Conservation (phyloP, 2,113 vertebrate species). For the Camelus dromedarius region DNA sequence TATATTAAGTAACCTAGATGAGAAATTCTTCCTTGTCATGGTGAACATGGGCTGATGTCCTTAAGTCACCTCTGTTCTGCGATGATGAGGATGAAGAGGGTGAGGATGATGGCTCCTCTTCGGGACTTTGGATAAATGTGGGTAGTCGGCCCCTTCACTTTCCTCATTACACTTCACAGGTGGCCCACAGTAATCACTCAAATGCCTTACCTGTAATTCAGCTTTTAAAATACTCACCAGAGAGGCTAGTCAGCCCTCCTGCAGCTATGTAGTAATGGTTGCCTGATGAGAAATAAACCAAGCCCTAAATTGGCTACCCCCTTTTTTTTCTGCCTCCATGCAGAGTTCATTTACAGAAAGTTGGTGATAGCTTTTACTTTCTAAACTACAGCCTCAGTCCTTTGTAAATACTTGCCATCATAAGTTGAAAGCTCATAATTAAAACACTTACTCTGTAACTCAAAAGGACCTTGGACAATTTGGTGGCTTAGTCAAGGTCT, state of each 20-base stretch:
- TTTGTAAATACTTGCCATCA: neutral
- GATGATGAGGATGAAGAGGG: no score
- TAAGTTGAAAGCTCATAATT: neutral
- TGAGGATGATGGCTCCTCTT: neutral
- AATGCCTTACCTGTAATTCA: neutral
- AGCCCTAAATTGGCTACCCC: neutral
- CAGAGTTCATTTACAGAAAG: neutral
- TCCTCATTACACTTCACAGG: neutral
- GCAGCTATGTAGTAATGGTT: neutral
- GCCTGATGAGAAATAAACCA: neutral
- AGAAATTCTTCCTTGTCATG: neutral
- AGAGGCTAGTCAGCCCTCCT: neutral
- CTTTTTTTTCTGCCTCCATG: neutral
- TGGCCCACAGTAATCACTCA: neutral
- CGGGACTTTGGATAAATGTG: neutral
- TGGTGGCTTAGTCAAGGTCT: neutral
- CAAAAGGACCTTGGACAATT: slow-evolving; percentile 17
- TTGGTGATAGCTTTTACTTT: neutral
- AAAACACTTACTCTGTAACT: neutral
- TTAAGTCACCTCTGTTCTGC: neutral
- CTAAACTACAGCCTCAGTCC: neutral
- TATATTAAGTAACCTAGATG: neutral
- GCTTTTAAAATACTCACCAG: neutral
- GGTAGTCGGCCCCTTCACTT: neutral
- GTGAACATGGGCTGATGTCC: neutral